Percentiles rank a stretch among this genome's conserved stretches.
phyloP scores from a whole-genome alignment of 2,113 vertebrate genomes.

The Marcusenius ussheri region DNA sequence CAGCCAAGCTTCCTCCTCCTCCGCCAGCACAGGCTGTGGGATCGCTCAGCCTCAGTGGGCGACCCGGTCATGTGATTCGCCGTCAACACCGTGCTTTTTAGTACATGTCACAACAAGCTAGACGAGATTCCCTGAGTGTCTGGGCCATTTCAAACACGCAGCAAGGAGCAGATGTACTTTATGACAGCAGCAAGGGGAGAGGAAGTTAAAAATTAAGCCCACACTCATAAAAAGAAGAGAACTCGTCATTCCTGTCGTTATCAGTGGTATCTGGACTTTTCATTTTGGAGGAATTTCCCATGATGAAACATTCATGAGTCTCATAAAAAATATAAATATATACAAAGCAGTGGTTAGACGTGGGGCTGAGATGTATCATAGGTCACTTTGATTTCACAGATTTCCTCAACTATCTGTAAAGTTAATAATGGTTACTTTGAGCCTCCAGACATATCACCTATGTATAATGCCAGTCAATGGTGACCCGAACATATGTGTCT shows the following conservation, averaged over 20 bases:
- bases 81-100: background rate
- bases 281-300: background rate
- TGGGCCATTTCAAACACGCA: background rate
- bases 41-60: background rate
- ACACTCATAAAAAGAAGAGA: constrained; percentile 9
- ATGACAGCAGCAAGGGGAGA: background rate
- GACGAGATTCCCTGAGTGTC: background rate
- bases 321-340: background rate
- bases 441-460: background rate
- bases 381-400: background rate
- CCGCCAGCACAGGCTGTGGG: too few relatives aligned
- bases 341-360: background rate
- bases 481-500: background rate
- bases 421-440: background rate
- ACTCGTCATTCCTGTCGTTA: background rate
- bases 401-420: background rate
- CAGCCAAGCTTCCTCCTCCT: background rate
- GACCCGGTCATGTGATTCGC: background rate
- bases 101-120: background rate
- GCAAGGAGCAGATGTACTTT: background rate
- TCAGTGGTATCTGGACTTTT: background rate
- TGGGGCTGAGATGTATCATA: background rate
- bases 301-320: background rate
- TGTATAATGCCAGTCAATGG: background rate
- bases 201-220: constrained; percentile 12